These are phyloP conservation scores for Caenorhabditis zanzibari DNA, from an alignment of 2,888 invertebrate genomes.

Conservation along the genomic window DNA sequence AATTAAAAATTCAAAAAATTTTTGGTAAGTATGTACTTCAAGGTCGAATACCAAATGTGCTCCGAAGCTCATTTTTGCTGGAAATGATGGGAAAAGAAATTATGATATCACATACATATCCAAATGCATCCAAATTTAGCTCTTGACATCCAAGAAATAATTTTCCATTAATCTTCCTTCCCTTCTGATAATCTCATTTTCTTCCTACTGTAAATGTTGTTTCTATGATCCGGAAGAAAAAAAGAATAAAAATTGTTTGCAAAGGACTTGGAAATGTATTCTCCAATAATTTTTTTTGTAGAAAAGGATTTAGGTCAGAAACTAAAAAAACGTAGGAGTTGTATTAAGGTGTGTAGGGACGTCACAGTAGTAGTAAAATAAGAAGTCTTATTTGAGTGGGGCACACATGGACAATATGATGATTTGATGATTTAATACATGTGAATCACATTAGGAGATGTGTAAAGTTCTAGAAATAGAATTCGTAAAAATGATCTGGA, in stretches of 20 bases:
- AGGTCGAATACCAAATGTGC: constrained; percentile 6
- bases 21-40: background rate
- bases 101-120: constrained; percentile 21
- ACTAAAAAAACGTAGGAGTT: constrained; percentile 16
- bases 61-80: background rate
- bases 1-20: constrained; percentile 17
- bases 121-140: background rate
- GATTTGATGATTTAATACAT: background rate
- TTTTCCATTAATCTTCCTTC: constrained; percentile 27
- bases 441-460: background rate
- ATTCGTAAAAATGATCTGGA: background rate
- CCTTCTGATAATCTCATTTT: constrained; percentile 22
- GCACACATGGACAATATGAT: background rate
- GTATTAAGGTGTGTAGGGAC: background rate
- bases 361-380: constrained; percentile 7
- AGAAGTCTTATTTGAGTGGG: constrained; percentile 21
- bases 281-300: background rate
- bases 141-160: constrained; percentile 7
- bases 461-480: background rate
- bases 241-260: background rate
- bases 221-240: constrained; percentile 1
- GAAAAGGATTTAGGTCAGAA: constrained; percentile 20
- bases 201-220: constrained; percentile 13
- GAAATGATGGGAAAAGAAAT: constrained; percentile 4
- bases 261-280: constrained; percentile 11